Conservation (phyloP, 2,888 invertebrate genomes). For the Drepana falcataria region DNA sequence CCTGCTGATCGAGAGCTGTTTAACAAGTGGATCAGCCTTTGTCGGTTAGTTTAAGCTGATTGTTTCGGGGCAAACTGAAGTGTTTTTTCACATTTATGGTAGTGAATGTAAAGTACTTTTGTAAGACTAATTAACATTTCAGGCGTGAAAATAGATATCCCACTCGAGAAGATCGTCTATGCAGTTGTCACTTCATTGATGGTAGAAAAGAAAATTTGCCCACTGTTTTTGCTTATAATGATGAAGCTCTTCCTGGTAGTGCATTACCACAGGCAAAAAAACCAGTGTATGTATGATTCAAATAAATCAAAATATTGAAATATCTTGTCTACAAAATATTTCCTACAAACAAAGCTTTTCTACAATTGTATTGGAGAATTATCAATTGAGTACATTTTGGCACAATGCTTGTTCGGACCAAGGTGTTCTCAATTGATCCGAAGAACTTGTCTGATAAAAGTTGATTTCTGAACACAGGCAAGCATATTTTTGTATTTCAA, state of each 20-base stretch:
- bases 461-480: too few relatives aligned
- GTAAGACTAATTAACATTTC: neutral
- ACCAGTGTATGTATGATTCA: neutral
- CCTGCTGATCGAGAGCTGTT: neutral
- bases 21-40: neutral
- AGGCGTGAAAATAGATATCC: neutral
- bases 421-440: too few relatives aligned
- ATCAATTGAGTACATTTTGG: too few relatives aligned
- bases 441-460: too few relatives aligned
- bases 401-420: too few relatives aligned
- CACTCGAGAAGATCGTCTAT: conserved; percentile 2
- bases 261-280: neutral
- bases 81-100: too few relatives aligned
- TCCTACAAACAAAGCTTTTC: too few relatives aligned
- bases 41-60: neutral
- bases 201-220: conserved; percentile 3
- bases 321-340: neutral
- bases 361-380: too few relatives aligned
- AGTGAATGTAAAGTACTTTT: too few relatives aligned
- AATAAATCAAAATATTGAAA: neutral
- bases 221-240: conserved; percentile 1
- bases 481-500: too few relatives aligned
- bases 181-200: conserved; percentile 7
- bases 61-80: too few relatives aligned
- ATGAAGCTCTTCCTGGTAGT: neutral